phyloP scores from a whole-genome alignment of 2,797 vertebrate genomes.

The Oreortyx pictus region DNA sequence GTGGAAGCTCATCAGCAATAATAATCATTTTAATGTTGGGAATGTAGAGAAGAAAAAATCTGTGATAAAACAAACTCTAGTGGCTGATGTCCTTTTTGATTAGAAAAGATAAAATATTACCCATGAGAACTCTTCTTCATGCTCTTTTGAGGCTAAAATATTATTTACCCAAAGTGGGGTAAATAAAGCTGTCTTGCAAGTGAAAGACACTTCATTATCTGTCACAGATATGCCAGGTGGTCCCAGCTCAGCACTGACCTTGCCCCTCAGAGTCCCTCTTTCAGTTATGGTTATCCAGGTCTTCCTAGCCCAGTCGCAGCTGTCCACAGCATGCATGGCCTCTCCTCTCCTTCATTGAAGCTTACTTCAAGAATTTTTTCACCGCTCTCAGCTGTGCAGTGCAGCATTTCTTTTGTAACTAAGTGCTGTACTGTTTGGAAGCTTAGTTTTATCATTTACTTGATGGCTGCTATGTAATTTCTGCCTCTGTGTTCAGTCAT shows the following conservation, averaged over 20 bases:
- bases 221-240: not conserved
- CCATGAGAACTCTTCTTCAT: not conserved
- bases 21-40: not conserved
- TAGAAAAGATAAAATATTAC: not conserved
- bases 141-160: not conserved
- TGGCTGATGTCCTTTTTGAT: not conserved
- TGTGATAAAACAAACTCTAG: not conserved
- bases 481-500: not conserved
- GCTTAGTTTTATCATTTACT: accelerated
- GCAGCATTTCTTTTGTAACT: not conserved
- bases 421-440: not conserved
- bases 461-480: not conserved
- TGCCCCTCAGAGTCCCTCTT: accelerated
- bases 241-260: not conserved
- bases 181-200: not conserved
- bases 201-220: not conserved
- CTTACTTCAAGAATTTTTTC: not conserved
- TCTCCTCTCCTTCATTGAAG: not conserved
- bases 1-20: not conserved
- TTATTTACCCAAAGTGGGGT: not conserved
- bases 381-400: not conserved
- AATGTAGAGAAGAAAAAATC: not conserved
- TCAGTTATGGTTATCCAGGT: not conserved
- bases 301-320: not conserved
- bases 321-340: not conserved